Conservation (phyloP, 2,797 vertebrate genomes). For the Onychomys torridus region DNA sequence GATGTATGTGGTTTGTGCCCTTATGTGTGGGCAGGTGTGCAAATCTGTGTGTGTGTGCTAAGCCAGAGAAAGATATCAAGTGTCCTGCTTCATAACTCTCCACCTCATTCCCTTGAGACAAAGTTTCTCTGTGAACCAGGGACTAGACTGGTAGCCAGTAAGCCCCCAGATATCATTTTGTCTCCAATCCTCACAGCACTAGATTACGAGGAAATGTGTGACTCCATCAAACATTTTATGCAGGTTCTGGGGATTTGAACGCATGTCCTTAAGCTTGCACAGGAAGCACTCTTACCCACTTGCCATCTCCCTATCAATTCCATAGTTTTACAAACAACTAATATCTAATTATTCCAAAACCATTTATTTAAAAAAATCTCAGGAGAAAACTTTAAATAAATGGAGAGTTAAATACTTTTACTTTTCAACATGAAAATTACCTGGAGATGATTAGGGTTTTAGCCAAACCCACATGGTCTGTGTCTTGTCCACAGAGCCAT, state of each 20-base stretch:
- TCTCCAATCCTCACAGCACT: not conserved
- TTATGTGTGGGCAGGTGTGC: not conserved
- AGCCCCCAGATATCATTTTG: not conserved
- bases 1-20: not conserved
- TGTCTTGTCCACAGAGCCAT: not conserved
- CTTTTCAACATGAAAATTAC: not conserved
- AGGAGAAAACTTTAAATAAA: not conserved
- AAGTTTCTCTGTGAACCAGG: not conserved
- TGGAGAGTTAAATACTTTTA: not conserved
- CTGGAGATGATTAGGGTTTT: too few species aligned
- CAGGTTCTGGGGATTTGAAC: not conserved
- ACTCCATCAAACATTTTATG: not conserved
- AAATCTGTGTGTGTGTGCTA: not conserved
- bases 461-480: rapidly evolving
- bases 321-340: not conserved
- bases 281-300: not conserved
- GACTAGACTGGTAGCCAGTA: not conserved
- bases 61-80: not conserved
- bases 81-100: not conserved
- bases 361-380: not conserved
- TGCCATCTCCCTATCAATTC: not conserved
- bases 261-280: not conserved
- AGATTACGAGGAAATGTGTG: not conserved
- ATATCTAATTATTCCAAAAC: not conserved
- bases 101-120: not conserved